These are phyloP conservation scores for Limnephilus auricula DNA, from an alignment of 2,888 invertebrate species.

Conservation along the genomic window DNA sequence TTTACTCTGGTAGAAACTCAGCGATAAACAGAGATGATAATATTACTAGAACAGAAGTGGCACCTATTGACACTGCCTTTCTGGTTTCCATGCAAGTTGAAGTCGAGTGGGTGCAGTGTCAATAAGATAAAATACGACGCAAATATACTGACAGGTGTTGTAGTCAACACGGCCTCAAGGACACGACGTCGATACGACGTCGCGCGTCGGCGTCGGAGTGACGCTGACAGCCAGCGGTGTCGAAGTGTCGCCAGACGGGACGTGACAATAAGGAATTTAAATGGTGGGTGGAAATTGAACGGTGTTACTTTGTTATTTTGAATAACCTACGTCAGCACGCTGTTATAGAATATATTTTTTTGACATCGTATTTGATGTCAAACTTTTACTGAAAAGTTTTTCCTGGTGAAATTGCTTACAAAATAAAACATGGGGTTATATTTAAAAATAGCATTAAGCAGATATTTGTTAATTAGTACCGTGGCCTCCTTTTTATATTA, in stretches of 20 bases:
- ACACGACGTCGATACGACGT: not conserved
- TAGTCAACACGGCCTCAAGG: not conserved
- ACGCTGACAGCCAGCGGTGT: not conserved
- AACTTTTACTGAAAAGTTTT: no score
- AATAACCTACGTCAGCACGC: no score
- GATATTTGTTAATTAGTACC: no score
- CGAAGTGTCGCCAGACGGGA: not conserved
- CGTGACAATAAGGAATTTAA: not conserved
- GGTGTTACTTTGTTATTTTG: not conserved
- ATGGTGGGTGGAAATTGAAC: not conserved
- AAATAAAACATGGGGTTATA: no score
- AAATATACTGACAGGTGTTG: conserved; percentile 5
- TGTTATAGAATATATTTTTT: no score
- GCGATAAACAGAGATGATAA: not conserved
- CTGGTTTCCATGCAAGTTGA: not conserved
- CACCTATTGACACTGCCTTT: not conserved
- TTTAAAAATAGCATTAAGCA: no score
- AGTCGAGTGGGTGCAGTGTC: not conserved
- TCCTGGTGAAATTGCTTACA: no score
- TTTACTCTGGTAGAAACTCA: not conserved
- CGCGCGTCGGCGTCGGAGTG: not conserved
- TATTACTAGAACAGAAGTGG: not conserved
- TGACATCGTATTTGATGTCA: no score
- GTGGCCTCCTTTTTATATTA: no score
- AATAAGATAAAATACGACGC: not conserved